Conservation (phyloP, 2,888 invertebrate species). For the Diploptera punctata region DNA sequence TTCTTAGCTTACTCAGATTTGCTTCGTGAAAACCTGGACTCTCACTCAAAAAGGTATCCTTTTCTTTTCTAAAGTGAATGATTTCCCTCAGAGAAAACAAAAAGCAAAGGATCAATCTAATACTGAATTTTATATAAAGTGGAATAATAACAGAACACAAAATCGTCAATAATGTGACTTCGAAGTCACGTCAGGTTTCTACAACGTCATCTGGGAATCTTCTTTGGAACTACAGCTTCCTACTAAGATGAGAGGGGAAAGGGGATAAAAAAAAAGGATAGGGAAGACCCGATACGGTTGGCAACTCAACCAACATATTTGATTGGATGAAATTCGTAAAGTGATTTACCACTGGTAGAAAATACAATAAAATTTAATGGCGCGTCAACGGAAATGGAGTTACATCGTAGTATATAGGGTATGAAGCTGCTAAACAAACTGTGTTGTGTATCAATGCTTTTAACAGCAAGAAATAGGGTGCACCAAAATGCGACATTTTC, state of each 20-base stretch:
- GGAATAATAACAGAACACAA: background rate
- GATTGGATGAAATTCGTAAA: constrained; percentile 36
- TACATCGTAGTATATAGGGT: constrained; percentile 2
- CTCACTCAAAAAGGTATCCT: background rate
- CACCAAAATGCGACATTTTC: background rate
- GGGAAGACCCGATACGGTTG: constrained; percentile 5
- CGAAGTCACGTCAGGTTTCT: background rate
- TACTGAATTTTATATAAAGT: background rate
- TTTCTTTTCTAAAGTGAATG: background rate
- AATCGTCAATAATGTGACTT: constrained; percentile 15
- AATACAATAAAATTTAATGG: constrained; percentile 41
- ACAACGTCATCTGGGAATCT: background rate
- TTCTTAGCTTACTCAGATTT: background rate
- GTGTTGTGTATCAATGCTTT: background rate
- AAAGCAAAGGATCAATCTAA: background rate
- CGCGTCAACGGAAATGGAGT: constrained; percentile 33
- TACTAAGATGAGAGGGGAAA: background rate
- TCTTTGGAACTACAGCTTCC: background rate
- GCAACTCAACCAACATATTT: constrained; percentile 31
- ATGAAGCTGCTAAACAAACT: constrained; percentile 16
- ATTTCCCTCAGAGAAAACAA: constrained; percentile 11
- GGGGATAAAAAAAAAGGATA: background rate
- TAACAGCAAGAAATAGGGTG: background rate
- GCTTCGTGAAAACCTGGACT: background rate
- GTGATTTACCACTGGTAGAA: constrained; percentile 37